Base-by-base conservation (phyloP, 1,140 invertebrate species). In the Musca domestica region DNA sequence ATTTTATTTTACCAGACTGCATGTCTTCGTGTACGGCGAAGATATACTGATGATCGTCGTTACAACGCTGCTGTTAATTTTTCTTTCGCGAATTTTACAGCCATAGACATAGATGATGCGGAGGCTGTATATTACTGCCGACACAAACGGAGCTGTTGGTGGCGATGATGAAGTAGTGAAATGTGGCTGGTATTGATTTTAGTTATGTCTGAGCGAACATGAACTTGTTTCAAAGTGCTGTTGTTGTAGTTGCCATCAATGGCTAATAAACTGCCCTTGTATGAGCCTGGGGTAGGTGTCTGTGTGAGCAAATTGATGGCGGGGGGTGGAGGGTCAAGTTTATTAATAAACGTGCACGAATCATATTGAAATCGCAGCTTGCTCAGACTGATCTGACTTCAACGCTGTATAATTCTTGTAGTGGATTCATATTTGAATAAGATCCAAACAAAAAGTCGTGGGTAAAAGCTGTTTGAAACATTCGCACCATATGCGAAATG, bases 381-480 rank as follows among this genome's bases (percentile, higher is more conserved):
- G 34, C 25, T 12, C 17, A 19, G 17, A 19, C 5, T 51, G n/a
- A 22, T 19, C 17, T 51, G 48, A 20, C 17, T 19, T 5, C 6
- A 51, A 51, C n/a, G 17, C 19, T 1, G 17, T 20, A 12, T 19
- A 51, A 51, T 20, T 19, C 7, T 51, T 20, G 48, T 51, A 41
- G 17, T 19, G n/a, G 20, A 51, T 22, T 19, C n/a, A n/a, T 19
- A 51, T 51, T 20, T 51, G 12, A 51, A 51, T 20, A 19, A 19
- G 20, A 19, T 51, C 48, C 47, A 48, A 48, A 19, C 17, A 51
- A 9, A 12, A 30, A 61, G 17, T 41, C 56, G 56, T 61, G 56
- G 56, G 56, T 61, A 61, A 61, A 61, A 61, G 56, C 27, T 20
- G 56, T 61, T 58, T 61, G 19, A 41, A 34, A 41, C n/a, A 61